Percentiles rank a stretch among this genome's conserved stretches.
Conservation (phyloP, 2,888 invertebrate genomes). For the Xestobium rufovillosum region DNA sequence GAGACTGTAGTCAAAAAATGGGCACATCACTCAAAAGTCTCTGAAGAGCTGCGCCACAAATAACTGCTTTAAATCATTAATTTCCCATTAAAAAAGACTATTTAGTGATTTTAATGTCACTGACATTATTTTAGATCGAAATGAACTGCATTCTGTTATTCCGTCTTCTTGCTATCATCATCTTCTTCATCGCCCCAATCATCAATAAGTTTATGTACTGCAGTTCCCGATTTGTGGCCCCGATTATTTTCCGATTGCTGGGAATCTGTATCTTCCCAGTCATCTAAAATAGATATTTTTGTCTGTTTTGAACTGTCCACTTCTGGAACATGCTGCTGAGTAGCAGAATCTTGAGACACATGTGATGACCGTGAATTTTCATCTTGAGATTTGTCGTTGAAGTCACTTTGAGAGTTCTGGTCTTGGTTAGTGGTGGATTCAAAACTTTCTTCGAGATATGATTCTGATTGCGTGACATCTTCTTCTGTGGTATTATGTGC, state of each 20-base stretch:
- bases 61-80: no score
- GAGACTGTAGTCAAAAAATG: no score
- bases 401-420: conserved; percentile 10
- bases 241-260: conserved; percentile 35
- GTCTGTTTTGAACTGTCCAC: conserved; percentile 18
- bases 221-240: conserved; percentile 28
- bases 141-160: no score
- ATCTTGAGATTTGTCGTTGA: conserved; percentile 22
- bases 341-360: conserved; percentile 17
- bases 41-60: no score
- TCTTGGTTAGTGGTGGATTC: not conserved
- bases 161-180: conserved; percentile 25
- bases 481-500: conserved; percentile 5
- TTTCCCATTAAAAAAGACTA: no score
- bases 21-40: no score
- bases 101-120: no score
- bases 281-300: conserved; percentile 37
- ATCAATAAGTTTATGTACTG: conserved; percentile 41
- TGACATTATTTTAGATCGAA: no score
- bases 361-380: conserved; percentile 30
- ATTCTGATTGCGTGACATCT: conserved; percentile 8
- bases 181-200: conserved; percentile 44
- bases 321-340: conserved; percentile 10
- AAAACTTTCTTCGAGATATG: conserved; percentile 18
- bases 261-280: conserved; percentile 43